Evolutionary conservation across 2,113 vertebrate species (phyloP), one percentile per base, ranked within the genome.

Genomic region (Tenebrosternarchus preto): DNA sequence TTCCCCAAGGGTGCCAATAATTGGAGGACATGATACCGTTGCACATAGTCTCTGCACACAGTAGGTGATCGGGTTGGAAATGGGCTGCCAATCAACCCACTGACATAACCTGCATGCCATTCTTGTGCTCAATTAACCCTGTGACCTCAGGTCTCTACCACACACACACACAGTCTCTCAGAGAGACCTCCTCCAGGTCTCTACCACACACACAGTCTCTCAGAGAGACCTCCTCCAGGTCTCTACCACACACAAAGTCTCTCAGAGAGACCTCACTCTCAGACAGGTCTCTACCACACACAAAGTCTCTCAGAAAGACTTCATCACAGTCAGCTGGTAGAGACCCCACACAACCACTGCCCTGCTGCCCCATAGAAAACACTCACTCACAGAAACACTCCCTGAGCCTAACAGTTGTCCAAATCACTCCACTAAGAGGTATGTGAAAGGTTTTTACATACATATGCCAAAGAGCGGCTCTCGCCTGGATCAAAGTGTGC

Each of bases 121-220:
- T 60, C n/a, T 2, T 78, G 55, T 78, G 64, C 76, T 78, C 53
- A 78, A 43, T 69, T 78, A 78, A 78, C 76, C 76, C 20, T 67
- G n/a, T 9, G 76, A 78, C 76, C 76, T 78, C 22, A 64, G n/a
- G n/a, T n/a, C n/a, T n/a, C n/a, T n/a, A 57, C 64, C 66, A 78
- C 76, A 78, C 76, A 77, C 76, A 77, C 46, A 77, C 66, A 24
- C 17, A 69, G 15, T 60, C 55, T 60, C 57, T 61, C 17, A 64
- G 12, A n/a, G n/a, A n/a, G n/a, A n/a, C n/a, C n/a, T n/a, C n/a
- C n/a, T n/a, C n/a, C n/a, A n/a, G n/a, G n/a, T n/a, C n/a, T n/a
- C n/a, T n/a, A 57, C 64, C 66, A 78, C 76, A 78, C 76, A 77
- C 76, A 77, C 46, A 77, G 15, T 60, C 55, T 60, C 57, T 61